Conservation (phyloP, 2,797 vertebrate genomes). For the Triplophysa yarkandensis region DNA sequence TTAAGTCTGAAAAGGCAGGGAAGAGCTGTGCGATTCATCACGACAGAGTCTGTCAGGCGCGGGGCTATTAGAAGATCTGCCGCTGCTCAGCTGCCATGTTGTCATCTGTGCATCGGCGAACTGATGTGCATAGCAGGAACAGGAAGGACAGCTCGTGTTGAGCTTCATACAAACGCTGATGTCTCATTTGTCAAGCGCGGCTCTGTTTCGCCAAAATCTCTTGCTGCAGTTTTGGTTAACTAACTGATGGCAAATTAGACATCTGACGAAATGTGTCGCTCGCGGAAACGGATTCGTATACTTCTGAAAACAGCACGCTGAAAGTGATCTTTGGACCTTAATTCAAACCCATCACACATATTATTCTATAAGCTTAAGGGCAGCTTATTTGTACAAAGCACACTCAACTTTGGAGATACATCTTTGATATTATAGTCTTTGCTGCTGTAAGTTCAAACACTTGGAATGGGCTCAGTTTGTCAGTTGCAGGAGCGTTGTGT, state of each 20-base stretch:
- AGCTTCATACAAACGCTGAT: slow-evolving; percentile 45
- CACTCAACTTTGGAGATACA: no score
- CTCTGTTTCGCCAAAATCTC: slow-evolving; percentile 1
- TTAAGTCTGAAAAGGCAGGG: slow-evolving; percentile 80
- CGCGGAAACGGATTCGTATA: background rate
- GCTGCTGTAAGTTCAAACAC: no score
- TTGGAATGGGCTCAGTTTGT: no score
- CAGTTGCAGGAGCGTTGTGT: no score
- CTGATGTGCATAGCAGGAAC: slow-evolving; percentile 50
- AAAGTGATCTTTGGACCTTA: background rate
- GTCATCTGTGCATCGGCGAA: slow-evolving; percentile 58
- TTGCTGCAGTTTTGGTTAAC: slow-evolving; percentile 16
- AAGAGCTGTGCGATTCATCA: slow-evolving; percentile 76
- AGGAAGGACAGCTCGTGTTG: slow-evolving; percentile 43
- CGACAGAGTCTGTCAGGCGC: slow-evolving; percentile 75
- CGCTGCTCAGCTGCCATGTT: slow-evolving; percentile 49
- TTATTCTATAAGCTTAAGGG: background rate
- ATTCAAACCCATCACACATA: no score
- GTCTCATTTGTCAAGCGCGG: slow-evolving; percentile 52
- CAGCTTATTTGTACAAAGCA: background rate
- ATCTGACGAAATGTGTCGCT: slow-evolving; percentile 6
- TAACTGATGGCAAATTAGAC: slow-evolving; percentile 33
- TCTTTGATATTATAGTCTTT: no score
- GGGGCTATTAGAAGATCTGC: slow-evolving; percentile 69
- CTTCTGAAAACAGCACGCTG: background rate